Conservation (phyloP, 1,140 invertebrate species). For the Asobara japonica region DNA sequence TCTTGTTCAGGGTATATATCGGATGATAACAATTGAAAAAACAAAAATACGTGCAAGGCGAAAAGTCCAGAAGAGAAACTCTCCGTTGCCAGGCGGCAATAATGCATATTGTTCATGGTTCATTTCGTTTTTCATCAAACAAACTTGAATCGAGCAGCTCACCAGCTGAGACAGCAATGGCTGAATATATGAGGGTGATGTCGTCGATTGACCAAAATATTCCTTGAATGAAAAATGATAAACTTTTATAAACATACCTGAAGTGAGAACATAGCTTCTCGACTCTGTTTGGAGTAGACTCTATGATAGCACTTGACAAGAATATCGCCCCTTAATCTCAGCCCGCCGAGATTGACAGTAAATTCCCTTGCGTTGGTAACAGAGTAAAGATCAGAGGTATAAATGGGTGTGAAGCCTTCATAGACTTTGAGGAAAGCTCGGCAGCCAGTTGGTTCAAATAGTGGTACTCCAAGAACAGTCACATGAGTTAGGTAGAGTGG, state of each 20-base stretch:
- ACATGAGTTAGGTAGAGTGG: conserved; percentile 88
- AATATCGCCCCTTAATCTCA: conserved; percentile 88
- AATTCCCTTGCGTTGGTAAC: conserved; percentile 70
- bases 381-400: conserved; percentile 76
- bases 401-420: conserved; percentile 88
- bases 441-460: conserved; percentile 79
- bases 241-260: conserved; percentile 50
- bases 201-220: neutral
- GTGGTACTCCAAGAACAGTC: conserved; percentile 83
- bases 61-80: no score
- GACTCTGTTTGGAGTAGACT: conserved; percentile 61
- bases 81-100: no score
- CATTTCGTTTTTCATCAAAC: no score
- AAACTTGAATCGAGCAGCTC: no score
- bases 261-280: conserved; percentile 64
- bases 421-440: conserved; percentile 84
- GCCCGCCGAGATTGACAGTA: conserved; percentile 76
- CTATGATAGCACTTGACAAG: conserved; percentile 90
- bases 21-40: no score
- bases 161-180: no score
- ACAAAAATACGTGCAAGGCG: no score
- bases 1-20: no score
- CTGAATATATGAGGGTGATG: neutral
- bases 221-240: neutral
- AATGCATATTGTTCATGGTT: no score